A percentile compares a stretch with the other conserved stretches of the same genome.
Evolutionary conservation across 2,797 vertebrate species (phyloP).

Genomic region (Selene dorsalis): DNA sequence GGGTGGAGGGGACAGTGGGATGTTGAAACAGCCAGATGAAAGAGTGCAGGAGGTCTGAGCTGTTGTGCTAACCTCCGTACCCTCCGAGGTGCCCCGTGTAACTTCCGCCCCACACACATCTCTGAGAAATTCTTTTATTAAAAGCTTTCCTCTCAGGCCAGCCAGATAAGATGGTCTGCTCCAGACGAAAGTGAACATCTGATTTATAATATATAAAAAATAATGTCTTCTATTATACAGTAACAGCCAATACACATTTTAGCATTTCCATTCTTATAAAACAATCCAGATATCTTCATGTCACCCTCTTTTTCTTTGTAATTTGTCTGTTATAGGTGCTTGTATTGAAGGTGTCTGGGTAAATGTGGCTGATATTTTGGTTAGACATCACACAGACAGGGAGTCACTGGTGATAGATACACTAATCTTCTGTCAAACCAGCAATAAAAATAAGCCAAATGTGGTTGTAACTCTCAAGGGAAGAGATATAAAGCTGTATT

Average conservation of each 20-base stretch:
- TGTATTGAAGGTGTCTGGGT: neutral
- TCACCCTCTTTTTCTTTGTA: neutral
- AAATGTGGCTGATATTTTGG: slow-evolving; percentile 28
- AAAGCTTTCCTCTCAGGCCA: slow-evolving; percentile 24
- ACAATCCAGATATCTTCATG: neutral
- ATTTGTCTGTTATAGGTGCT: neutral
- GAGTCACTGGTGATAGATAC: slow-evolving; percentile 23
- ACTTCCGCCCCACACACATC: slow-evolving; percentile 62
- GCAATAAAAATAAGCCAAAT: slow-evolving; percentile 49
- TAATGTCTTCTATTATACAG: neutral
- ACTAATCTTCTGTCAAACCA: slow-evolving; percentile 32
- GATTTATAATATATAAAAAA: neutral
- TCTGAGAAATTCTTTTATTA: slow-evolving; percentile 35
- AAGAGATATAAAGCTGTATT: neutral
- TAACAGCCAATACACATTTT: neutral
- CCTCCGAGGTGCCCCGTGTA: slow-evolving; percentile 42
- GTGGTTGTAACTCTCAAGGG: neutral
- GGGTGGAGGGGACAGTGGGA: slow-evolving; percentile 55
- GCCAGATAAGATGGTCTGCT: neutral
- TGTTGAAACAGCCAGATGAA: slow-evolving; percentile 75
- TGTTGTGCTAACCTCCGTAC: slow-evolving; percentile 75
- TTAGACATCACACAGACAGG: slow-evolving; percentile 19
- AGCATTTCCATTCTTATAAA: neutral
- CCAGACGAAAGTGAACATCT: neutral
- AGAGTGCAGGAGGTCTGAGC: slow-evolving; percentile 70